Evolutionary conservation across 1,140 invertebrate species (phyloP).

Genomic region (Atopsyche davidsoni): DNA sequence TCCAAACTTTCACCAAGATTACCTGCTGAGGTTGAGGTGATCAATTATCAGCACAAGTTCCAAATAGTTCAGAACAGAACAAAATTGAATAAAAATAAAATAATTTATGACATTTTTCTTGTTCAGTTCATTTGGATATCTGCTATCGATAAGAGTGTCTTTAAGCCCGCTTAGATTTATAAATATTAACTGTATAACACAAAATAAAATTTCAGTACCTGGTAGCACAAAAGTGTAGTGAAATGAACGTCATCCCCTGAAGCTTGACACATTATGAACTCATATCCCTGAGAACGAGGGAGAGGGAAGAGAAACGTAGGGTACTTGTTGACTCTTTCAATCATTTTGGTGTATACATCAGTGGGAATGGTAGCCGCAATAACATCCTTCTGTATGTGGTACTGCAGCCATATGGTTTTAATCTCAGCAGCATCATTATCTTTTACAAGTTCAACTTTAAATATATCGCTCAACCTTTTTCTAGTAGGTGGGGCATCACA

Average conservation of each 20-base stretch:
- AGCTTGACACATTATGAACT: conserved; percentile 81
- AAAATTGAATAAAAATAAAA: neutral
- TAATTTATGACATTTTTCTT: neutral
- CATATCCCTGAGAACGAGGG: conserved; percentile 77
- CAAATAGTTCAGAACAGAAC: no score
- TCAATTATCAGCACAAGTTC: no score
- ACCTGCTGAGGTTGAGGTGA: no score
- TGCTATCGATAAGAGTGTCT: no score
- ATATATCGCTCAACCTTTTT: conserved; percentile 61
- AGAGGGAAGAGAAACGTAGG: conserved; percentile 77
- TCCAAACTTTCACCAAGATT: no score
- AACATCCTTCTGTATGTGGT: conserved; percentile 70
- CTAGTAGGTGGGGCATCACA: conserved; percentile 37
- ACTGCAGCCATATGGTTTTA: conserved; percentile 70
- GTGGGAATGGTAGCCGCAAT: conserved; percentile 64
- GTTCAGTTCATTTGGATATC: neutral
- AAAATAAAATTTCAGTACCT: no score
- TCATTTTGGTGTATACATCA: conserved; percentile 54
- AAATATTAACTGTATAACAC: no score
- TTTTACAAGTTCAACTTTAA: conserved; percentile 72
- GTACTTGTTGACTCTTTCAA: conserved; percentile 51
- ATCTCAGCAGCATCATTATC: conserved; percentile 72
- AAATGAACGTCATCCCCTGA: conserved; percentile 72
- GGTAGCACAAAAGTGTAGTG: conserved; percentile 80
- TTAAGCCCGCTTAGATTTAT: no score